These are phyloP conservation scores for Drosophila rellima DNA, from an alignment of 2,888 invertebrate species.

Conservation along the genomic window DNA sequence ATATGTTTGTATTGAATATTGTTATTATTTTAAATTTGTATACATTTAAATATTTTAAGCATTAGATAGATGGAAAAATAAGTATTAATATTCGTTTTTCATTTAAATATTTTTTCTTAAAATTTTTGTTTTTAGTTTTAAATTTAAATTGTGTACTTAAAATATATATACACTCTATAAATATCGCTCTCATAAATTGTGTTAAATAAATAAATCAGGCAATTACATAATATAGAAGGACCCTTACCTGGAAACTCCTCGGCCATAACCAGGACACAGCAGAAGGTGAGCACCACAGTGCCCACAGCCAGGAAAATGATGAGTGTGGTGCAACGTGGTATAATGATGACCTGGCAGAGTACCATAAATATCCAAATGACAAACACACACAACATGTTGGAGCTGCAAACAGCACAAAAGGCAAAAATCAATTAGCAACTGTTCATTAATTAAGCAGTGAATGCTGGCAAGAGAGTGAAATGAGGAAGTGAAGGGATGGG, in stretches of 20 bases:
- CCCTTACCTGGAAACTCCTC: conserved; percentile 89
- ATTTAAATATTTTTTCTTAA: too few relatives aligned
- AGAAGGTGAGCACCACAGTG: conserved; percentile 90
- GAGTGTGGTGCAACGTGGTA: conserved; percentile 88
- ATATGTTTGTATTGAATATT: too few relatives aligned
- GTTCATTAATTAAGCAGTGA: conserved; percentile 64
- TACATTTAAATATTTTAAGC: too few relatives aligned
- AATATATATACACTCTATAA: too few relatives aligned
- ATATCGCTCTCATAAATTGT: too few relatives aligned
- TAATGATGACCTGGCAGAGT: conserved; percentile 91
- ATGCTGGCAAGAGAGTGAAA: background rate
- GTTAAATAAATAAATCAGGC: background rate
- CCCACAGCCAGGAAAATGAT: conserved; percentile 89
- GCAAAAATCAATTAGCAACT: conserved; percentile 69
- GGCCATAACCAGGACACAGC: conserved; percentile 93
- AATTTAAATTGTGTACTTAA: too few relatives aligned
- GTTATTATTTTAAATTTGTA: too few relatives aligned
- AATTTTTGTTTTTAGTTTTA: too few relatives aligned
- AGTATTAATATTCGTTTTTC: too few relatives aligned
- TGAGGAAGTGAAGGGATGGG: background rate
- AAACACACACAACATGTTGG: conserved; percentile 96
- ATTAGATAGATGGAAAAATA: too few relatives aligned
- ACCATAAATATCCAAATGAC: conserved; percentile 96
- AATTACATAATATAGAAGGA: too few relatives aligned
- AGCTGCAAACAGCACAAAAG: conserved; percentile 83